These are phyloP conservation scores for Parotocinclus haroldoi DNA, from an alignment of 2,797 vertebrate genomes.

Conservation along the genomic window DNA sequence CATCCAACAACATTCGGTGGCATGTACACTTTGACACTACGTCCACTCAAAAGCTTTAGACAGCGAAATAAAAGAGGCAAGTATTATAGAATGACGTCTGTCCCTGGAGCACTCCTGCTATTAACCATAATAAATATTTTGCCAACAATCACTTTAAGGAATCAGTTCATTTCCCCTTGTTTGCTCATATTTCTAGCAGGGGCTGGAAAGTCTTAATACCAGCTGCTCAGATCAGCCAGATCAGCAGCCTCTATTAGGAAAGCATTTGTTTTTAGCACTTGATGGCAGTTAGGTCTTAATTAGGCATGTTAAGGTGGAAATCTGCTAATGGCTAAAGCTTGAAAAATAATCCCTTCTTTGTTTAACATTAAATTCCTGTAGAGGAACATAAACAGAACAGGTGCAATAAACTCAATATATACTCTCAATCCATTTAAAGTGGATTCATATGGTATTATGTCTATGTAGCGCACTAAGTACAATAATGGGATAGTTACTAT, in stretches of 20 bases:
- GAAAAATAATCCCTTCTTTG: not conserved
- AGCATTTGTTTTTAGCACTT: too few relatives aligned
- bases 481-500: too few relatives aligned
- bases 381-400: too few relatives aligned
- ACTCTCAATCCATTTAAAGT: too few relatives aligned
- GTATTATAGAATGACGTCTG: not conserved
- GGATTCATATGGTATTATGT: too few relatives aligned
- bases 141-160: slow-evolving; percentile 24
- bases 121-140: slow-evolving; percentile 21
- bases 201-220: slow-evolving; percentile 35
- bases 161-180: slow-evolving; percentile 37
- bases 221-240: slow-evolving; percentile 45
- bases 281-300: slow-evolving; percentile 36
- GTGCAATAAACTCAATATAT: too few relatives aligned
- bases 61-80: not conserved
- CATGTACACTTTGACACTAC: not conserved
- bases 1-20: slow-evolving; percentile 1
- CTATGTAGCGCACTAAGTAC: too few relatives aligned
- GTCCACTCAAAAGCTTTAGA: slow-evolving; percentile 1
- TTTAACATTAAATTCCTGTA: too few relatives aligned
- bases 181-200: slow-evolving; percentile 41
- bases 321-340: slow-evolving; percentile 21
- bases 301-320: slow-evolving; percentile 37
- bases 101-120: not conserved
- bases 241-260: not conserved